phyloP scores from a whole-genome alignment of 2,888 invertebrate genomes.

The Thera obeliscata region DNA sequence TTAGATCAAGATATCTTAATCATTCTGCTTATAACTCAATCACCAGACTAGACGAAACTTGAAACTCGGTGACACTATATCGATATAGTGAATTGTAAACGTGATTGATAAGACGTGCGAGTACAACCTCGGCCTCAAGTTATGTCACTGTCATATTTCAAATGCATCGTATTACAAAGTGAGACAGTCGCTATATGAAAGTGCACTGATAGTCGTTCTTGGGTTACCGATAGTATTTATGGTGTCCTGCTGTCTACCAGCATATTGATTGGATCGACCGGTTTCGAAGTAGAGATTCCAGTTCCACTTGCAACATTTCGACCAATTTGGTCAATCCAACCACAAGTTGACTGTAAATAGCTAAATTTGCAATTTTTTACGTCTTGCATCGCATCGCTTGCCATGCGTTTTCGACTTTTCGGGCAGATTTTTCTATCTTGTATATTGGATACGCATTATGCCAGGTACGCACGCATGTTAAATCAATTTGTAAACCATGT shows the following conservation, averaged over 20 bases:
- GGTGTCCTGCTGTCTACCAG: slow-evolving; percentile 69
- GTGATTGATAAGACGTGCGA: slow-evolving; percentile 69
- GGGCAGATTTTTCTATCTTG: neutral
- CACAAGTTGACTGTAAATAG: slow-evolving; percentile 2
- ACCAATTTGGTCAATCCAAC: slow-evolving; percentile 13
- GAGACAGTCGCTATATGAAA: slow-evolving; percentile 6
- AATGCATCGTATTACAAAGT: slow-evolving; percentile 3
- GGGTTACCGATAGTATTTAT: slow-evolving; percentile 66
- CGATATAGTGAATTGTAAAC: slow-evolving; percentile 50
- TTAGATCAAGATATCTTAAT: neutral
- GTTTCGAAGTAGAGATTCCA: slow-evolving; percentile 55
- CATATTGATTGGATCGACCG: slow-evolving; percentile 66
- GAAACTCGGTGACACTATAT: slow-evolving; percentile 64
- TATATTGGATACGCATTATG: no score
- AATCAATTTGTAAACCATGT: no score
- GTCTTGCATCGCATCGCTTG: neutral
- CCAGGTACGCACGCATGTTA: neutral
- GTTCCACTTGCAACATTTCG: slow-evolving; percentile 25
- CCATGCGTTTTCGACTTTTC: neutral
- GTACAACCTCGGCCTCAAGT: slow-evolving; percentile 26
- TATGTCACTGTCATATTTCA: slow-evolving; percentile 16
- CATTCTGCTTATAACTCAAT: slow-evolving; percentile 45
- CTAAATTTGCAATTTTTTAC: neutral
- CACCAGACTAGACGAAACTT: slow-evolving; percentile 43
- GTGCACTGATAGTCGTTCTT: neutral